Base-by-base conservation (phyloP, 2,888 invertebrate genomes). In the Troides oblongomaculatus region DNA sequence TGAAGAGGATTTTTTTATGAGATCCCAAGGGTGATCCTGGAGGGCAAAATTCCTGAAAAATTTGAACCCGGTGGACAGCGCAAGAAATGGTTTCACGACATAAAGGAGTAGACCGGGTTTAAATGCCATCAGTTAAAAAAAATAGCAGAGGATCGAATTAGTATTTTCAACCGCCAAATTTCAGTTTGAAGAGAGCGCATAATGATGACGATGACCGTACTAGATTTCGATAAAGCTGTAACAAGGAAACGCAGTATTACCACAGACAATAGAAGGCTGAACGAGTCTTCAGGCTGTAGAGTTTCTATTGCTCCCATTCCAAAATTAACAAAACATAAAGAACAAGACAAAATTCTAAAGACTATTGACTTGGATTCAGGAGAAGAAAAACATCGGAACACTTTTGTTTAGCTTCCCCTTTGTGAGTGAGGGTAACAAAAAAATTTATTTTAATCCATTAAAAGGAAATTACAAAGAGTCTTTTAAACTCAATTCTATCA, bases 381-480 rank as follows among this genome's bases (percentile, higher is more conserved):
- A 60, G 30, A 36, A 21, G n/a, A 62, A 23, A 12, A 43, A 21
- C 39, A 43, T 10, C 39, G 62, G 46, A 21, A 43, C 10, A 43
- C 46, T 62, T 43, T 62, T 62, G 62, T 62, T 62, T 62, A 62
- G 62, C 56, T 21, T 21, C 56, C n/a, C 56, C 56, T 56, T 56
- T 56, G 56, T 56, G 56, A 21, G 56, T 1, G n/a, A 10, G 53
- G 7, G 56, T 7, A 10, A 56, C 6, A 56, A 21, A 56, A 56
- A 56, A 56, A 50, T 62, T 63, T 21, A 56, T 64, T 64, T 64
- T 56, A 64, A 64, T 64, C 56, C 63, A 64, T 64, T 64, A 64
- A 64, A 63, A 56, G 63, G n/a, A 64, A 64, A 53, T 63, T 63
- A 63, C 63, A 30, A 53, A 63, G 63, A 10, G 8, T 50, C 50